Percentiles rank a stretch among this genome's conserved stretches.
phyloP scores from a whole-genome alignment of 1,140 invertebrate genomes.

The Scaptomyza montana region DNA sequence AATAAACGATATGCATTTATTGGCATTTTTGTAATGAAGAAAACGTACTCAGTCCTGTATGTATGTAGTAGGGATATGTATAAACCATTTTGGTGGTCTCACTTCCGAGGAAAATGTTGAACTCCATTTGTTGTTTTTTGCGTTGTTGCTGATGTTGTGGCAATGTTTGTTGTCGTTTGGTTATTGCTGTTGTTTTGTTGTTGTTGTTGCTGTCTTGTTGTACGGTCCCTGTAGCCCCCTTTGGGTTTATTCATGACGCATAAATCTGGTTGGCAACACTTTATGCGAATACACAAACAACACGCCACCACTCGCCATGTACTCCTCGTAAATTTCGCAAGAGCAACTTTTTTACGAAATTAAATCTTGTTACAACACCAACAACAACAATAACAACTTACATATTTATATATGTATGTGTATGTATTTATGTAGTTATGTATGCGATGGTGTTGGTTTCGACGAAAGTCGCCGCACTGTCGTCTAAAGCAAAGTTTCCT shows the following conservation, averaged over 20 bases:
- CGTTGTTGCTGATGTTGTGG: slow-evolving; percentile 18
- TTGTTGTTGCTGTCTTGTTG: slow-evolving; percentile 9
- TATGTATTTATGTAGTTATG: slow-evolving; percentile 19
- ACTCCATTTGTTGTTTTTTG: slow-evolving; percentile 12
- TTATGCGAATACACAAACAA: slow-evolving; percentile 79
- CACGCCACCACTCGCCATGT: slow-evolving; percentile 77
- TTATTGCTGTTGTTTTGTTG: slow-evolving; percentile 4
- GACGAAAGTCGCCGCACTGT: slow-evolving; percentile 39
- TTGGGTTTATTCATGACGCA: slow-evolving; percentile 79
- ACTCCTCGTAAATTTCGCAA: slow-evolving; percentile 78
- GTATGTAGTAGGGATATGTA: not conserved
- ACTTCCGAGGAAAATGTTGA: slow-evolving; percentile 29
- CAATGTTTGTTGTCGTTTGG: slow-evolving; percentile 15
- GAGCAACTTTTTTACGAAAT: slow-evolving; percentile 83
- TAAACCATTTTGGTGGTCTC: slow-evolving; percentile 21
- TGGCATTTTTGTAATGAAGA: slow-evolving; percentile 40
- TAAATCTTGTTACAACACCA: slow-evolving; percentile 80
- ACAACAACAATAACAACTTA: slow-evolving; percentile 41
- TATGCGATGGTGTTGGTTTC: slow-evolving; percentile 43
- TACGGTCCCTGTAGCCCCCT: slow-evolving; percentile 44
- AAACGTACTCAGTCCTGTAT: slow-evolving; percentile 11
- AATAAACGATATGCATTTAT: slow-evolving; percentile 60
- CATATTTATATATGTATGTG: slow-evolving; percentile 24
- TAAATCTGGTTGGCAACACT: slow-evolving; percentile 77
- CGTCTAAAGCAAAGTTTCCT: slow-evolving; percentile 53